Evolutionary conservation across 2,797 vertebrate species (phyloP).

Genomic region (Eurystomus glaucurus): DNA sequence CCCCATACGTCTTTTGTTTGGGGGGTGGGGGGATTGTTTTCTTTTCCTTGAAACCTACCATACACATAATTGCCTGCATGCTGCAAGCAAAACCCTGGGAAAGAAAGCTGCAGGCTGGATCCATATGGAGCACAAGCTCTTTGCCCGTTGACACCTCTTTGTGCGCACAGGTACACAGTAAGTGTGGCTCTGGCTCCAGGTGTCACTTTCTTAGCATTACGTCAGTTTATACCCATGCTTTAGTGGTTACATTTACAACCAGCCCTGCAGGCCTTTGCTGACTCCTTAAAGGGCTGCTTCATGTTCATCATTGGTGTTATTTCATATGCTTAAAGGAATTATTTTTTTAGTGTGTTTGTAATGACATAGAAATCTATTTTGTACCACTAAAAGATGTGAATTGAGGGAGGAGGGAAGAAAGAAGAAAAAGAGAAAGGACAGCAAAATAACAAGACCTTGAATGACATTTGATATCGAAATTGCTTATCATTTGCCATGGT

Average conservation of each 20-base stretch:
- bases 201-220: fast-evolving
- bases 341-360: background rate
- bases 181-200: no score
- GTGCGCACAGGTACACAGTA: fast-evolving
- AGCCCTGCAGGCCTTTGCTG: background rate
- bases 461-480: constrained; percentile 50
- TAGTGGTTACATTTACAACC: background rate
- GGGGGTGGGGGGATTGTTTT: fast-evolving
- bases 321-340: background rate
- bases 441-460: background rate
- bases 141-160: background rate
- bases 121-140: background rate
- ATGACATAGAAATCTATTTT: background rate
- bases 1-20: fast-evolving
- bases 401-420: fast-evolving
- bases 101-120: fast-evolving
- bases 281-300: background rate
- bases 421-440: background rate
- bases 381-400: background rate
- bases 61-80: background rate
- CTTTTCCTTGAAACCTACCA: background rate
- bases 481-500: constrained; percentile 11
- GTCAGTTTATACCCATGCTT: fast-evolving
- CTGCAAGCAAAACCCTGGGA: background rate
- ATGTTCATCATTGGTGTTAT: background rate